These are phyloP conservation scores for Tetramorium parvispinum DNA, from an alignment of 1,140 invertebrate species.

Conservation along the genomic window DNA sequence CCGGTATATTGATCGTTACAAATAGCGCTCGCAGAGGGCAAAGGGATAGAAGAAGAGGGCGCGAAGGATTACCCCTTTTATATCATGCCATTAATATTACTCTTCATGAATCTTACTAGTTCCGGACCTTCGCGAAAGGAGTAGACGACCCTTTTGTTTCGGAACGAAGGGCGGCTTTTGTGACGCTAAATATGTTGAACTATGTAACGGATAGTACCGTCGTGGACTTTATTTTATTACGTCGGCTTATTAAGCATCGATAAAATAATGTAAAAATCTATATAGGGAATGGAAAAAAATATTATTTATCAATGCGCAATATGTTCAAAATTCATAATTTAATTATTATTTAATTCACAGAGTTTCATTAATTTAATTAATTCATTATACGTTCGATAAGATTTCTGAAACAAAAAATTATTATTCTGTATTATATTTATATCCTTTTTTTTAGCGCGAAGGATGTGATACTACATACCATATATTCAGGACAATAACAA, in stretches of 20 bases:
- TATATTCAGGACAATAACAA: too few species aligned
- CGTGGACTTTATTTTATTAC: slow-evolving; percentile 27
- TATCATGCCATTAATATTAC: slow-evolving; percentile 78
- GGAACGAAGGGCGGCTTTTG: background rate
- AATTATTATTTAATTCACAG: background rate
- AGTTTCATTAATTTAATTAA: slow-evolving; percentile 4
- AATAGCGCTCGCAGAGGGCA: slow-evolving; percentile 63
- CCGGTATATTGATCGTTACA: slow-evolving; percentile 75
- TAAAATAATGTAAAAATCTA: background rate
- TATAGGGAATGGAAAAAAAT: background rate
- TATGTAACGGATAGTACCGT: background rate
- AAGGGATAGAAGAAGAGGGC: slow-evolving; percentile 19
- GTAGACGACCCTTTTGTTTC: slow-evolving; percentile 33
- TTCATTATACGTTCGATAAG: background rate
- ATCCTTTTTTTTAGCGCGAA: background rate
- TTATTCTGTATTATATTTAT: background rate
- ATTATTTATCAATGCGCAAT: background rate
- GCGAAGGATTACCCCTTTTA: slow-evolving; percentile 72
- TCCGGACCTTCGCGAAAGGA: slow-evolving; percentile 6
- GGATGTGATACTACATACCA: background rate
- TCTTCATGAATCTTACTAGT: slow-evolving; percentile 70
- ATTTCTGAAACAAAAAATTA: background rate
- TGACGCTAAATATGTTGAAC: slow-evolving; percentile 37
- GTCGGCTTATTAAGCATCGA: background rate
- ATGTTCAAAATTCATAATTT: background rate